Conservation (phyloP, 1,140 invertebrate genomes). For the Drosophila burlai region DNA sequence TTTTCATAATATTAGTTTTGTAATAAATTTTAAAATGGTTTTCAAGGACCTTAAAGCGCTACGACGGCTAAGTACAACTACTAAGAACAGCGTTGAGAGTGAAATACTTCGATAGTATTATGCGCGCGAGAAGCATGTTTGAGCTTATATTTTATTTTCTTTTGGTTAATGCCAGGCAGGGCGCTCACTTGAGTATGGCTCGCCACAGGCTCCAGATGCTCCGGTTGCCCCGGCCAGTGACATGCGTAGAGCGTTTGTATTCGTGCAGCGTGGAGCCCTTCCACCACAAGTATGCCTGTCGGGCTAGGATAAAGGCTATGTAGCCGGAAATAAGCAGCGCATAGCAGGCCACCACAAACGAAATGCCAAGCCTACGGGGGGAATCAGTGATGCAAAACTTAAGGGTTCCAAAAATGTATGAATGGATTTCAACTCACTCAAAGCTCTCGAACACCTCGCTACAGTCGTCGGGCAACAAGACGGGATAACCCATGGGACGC, state of each 20-base stretch:
- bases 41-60: conserved; percentile 30
- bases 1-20: conserved; percentile 16
- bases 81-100: conserved; percentile 34
- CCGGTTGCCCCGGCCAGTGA: conserved; percentile 53
- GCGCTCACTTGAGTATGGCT: conserved; percentile 60
- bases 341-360: conserved; percentile 76
- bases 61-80: conserved; percentile 37
- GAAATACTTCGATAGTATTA: conserved; percentile 45
- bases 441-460: conserved; percentile 85
- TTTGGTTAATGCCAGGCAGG: not conserved
- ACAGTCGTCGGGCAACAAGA: conserved; percentile 86
- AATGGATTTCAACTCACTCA: conserved; percentile 61
- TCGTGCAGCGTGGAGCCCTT: conserved; percentile 68
- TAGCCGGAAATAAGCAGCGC: conserved; percentile 69
- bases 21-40: conserved; percentile 41
- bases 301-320: conserved; percentile 49
- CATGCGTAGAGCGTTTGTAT: conserved; percentile 72
- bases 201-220: conserved; percentile 69
- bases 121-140: conserved; percentile 27
- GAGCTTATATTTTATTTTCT: conserved; percentile 8
- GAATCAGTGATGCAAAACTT: not conserved
- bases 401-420: not conserved
- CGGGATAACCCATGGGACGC: conserved; percentile 65
- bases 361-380: conserved; percentile 64
- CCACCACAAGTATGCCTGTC: conserved; percentile 68